These are phyloP conservation scores for Scortum barcoo DNA, from an alignment of 2,113 vertebrate species.

Conservation along the genomic window DNA sequence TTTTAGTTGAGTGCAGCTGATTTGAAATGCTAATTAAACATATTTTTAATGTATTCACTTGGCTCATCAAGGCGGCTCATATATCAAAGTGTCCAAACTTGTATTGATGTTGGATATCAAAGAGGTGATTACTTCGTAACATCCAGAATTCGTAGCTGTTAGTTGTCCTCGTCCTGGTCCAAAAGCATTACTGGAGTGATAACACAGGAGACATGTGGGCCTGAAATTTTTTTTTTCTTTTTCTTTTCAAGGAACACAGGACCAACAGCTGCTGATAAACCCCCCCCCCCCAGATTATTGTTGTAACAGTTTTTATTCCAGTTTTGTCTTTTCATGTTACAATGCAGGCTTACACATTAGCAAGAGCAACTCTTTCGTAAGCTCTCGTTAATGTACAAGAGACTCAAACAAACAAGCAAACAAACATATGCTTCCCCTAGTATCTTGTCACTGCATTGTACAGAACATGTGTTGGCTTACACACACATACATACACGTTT, in stretches of 20 bases:
- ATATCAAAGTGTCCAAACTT: constrained; percentile 87
- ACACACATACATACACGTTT: constrained; percentile 4
- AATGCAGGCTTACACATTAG: constrained; percentile 42
- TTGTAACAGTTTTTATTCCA: constrained; percentile 19
- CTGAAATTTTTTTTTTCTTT: background rate
- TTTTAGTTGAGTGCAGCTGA: constrained; percentile 78
- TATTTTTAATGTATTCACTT: constrained; percentile 87
- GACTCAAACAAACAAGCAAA: constrained; percentile 55
- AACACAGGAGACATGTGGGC: constrained; percentile 46
- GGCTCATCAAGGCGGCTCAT: constrained; percentile 84
- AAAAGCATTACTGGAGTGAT: constrained; percentile 65
- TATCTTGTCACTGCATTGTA: constrained; percentile 35
- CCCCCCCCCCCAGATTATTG: background rate
- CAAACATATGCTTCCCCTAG: constrained; percentile 20
- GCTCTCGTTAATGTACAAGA: constrained; percentile 35
- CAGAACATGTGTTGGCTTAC: background rate
- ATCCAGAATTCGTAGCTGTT: constrained; percentile 77
- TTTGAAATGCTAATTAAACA: constrained; percentile 89
- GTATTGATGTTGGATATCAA: constrained; percentile 88
- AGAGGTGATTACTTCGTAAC: constrained; percentile 85
- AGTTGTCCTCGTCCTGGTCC: constrained; percentile 76
- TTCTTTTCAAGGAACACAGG: constrained; percentile 13
- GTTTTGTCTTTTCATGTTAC: constrained; percentile 46
- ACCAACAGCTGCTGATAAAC: constrained; percentile 34
- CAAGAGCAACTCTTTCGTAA: constrained; percentile 18